Evolutionary conservation across 2,888 invertebrate species (phyloP).

Genomic region (Sesamia inferens): DNA sequence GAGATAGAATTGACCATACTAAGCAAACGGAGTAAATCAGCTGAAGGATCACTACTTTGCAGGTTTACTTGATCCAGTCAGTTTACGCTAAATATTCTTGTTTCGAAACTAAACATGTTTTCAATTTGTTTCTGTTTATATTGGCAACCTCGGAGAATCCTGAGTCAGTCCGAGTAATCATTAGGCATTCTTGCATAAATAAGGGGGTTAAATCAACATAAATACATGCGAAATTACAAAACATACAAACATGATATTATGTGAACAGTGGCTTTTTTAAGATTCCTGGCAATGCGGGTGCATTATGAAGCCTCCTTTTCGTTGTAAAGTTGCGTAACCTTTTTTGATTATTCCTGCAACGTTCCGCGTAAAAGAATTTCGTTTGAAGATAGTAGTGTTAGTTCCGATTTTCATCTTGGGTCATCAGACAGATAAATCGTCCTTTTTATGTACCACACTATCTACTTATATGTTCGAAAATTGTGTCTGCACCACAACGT

Average conservation of each 20-base stretch:
- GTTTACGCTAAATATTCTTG: slow-evolving; percentile 9
- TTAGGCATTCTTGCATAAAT: slow-evolving; percentile 33
- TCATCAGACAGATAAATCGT: too few species aligned
- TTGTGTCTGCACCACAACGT: too few species aligned
- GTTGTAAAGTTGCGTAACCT: neutral
- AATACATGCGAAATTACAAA: slow-evolving; percentile 29
- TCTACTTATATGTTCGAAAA: too few species aligned
- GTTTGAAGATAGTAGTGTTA: neutral
- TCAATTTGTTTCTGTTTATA: slow-evolving; percentile 27
- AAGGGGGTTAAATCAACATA: slow-evolving; percentile 28
- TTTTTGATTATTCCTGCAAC: too few species aligned
- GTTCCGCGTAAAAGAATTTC: neutral
- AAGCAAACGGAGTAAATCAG: neutral
- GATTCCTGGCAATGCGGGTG: neutral
- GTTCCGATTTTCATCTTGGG: too few species aligned
- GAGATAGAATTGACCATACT: neutral
- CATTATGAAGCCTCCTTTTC: neutral
- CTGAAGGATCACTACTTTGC: slow-evolving; percentile 5
- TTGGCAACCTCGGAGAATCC: slow-evolving; percentile 37
- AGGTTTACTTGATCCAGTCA: slow-evolving; percentile 3
- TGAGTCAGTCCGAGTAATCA: slow-evolving; percentile 21
- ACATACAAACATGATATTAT: neutral
- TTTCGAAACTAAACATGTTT: slow-evolving; percentile 34
- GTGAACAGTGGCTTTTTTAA: slow-evolving; percentile 3
- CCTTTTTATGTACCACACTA: too few species aligned